Conservation (phyloP, 2,888 invertebrate species). For the Osmoderma eremita region DNA sequence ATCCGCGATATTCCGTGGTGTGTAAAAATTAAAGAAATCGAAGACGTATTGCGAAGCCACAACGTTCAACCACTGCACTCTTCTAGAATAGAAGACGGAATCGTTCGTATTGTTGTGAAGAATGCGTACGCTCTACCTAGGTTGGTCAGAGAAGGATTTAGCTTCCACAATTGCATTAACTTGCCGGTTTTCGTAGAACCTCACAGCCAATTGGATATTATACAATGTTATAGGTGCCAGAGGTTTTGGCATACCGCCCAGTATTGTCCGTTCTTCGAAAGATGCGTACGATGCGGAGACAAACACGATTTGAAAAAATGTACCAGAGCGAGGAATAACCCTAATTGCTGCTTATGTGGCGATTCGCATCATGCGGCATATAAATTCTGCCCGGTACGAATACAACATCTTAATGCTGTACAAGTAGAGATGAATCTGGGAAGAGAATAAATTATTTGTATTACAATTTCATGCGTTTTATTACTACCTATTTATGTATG, state of each 20-base stretch:
- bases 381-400: constrained; percentile 64
- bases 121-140: constrained; percentile 63
- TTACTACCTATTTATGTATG: too few species aligned
- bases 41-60: constrained; percentile 62
- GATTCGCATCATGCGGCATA: constrained; percentile 68
- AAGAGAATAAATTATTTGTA: constrained; percentile 36
- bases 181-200: constrained; percentile 62
- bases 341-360: constrained; percentile 67
- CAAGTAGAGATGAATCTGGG: constrained; percentile 56
- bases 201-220: constrained; percentile 59
- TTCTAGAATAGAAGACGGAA: constrained; percentile 35
- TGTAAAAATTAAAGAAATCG: constrained; percentile 64
- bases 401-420: constrained; percentile 63
- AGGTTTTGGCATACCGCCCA: constrained; percentile 69
- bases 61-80: constrained; percentile 55
- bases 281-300: constrained; percentile 67
- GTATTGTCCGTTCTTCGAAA: constrained; percentile 58
- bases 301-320: constrained; percentile 66
- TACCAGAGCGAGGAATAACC: constrained; percentile 64
- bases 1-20: constrained; percentile 66
- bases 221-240: constrained; percentile 67
- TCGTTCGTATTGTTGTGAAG: constrained; percentile 45
- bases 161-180: constrained; percentile 65
- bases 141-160: constrained; percentile 64
- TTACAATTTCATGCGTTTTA: background rate